A percentile compares a stretch with the other conserved stretches of the same genome.
Conservation (phyloP, 2,888 invertebrate genomes). For the Agrotis puta region DNA sequence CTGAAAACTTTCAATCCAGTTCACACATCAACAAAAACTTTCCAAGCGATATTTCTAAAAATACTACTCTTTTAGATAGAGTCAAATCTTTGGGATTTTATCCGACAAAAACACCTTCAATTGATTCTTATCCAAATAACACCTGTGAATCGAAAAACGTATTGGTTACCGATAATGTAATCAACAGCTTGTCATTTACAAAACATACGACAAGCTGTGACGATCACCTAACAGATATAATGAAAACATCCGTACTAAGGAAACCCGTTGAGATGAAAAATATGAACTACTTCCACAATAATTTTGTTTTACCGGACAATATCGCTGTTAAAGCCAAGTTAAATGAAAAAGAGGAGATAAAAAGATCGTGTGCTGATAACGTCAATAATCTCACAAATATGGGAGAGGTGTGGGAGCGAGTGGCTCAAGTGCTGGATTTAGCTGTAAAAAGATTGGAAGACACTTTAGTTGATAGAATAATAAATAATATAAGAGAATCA, state of each 20-base stretch:
- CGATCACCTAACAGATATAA: constrained; percentile 39
- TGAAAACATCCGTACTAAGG: constrained; percentile 60
- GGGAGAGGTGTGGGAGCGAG: constrained; percentile 78
- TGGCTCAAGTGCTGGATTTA: constrained; percentile 75
- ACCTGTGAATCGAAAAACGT: constrained; percentile 58
- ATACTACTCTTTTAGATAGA: constrained; percentile 66
- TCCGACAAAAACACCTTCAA: constrained; percentile 67
- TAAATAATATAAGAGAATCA: constrained; percentile 74
- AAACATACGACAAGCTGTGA: constrained; percentile 52
- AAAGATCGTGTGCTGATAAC: constrained; percentile 70
- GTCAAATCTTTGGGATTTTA: constrained; percentile 72
- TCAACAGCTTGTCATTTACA: constrained; percentile 6
- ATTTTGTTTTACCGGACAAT: constrained; percentile 73
- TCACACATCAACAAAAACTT: constrained; percentile 4
- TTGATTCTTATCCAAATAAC: constrained; percentile 60
- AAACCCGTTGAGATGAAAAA: constrained; percentile 68
- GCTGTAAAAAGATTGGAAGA: constrained; percentile 79
- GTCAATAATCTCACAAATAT: constrained; percentile 62
- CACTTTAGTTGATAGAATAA: constrained; percentile 76
- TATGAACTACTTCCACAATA: constrained; percentile 62
- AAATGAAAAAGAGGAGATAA: constrained; percentile 64
- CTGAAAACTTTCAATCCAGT: constrained; percentile 15
- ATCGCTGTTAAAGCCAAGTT: constrained; percentile 71
- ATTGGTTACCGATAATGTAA: constrained; percentile 58
- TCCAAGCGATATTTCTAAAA: constrained; percentile 39